Conservation (phyloP, 2,888 invertebrate genomes). For the Hetaerina titia region DNA sequence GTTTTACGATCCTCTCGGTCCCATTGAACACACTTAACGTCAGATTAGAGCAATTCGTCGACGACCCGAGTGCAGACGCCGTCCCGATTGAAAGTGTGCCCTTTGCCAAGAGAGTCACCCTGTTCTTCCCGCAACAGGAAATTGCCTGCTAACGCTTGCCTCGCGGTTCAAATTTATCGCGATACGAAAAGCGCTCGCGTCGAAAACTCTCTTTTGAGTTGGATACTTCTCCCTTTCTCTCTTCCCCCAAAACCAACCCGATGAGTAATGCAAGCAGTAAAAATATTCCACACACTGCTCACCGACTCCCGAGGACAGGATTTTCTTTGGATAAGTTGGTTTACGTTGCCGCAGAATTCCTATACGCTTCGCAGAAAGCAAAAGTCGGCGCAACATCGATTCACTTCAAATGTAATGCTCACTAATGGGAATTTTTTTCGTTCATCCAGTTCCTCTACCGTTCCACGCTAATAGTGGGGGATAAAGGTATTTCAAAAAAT, state of each 20-base stretch:
- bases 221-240: neutral
- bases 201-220: neutral
- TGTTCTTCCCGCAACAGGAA: neutral
- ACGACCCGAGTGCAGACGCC: neutral
- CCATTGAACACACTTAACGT: neutral
- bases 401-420: too few relatives aligned
- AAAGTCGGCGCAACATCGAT: too few relatives aligned
- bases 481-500: too few relatives aligned
- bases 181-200: neutral
- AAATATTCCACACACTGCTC: neutral
- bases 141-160: neutral
- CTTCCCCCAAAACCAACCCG: neutral
- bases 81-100: neutral
- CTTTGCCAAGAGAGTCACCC: neutral
- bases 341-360: too few relatives aligned
- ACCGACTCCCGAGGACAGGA: too few relatives aligned
- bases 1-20: conserved; percentile 9
- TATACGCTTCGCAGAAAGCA: too few relatives aligned
- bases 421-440: too few relatives aligned
- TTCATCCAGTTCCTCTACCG: too few relatives aligned
- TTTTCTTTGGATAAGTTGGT: too few relatives aligned
- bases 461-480: too few relatives aligned
- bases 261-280: neutral
- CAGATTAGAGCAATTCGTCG: conserved; percentile 12
- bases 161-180: neutral